Evolutionary conservation across 2,113 vertebrate genomes (phyloP).

Genomic region (Orientallactaga bullata): DNA sequence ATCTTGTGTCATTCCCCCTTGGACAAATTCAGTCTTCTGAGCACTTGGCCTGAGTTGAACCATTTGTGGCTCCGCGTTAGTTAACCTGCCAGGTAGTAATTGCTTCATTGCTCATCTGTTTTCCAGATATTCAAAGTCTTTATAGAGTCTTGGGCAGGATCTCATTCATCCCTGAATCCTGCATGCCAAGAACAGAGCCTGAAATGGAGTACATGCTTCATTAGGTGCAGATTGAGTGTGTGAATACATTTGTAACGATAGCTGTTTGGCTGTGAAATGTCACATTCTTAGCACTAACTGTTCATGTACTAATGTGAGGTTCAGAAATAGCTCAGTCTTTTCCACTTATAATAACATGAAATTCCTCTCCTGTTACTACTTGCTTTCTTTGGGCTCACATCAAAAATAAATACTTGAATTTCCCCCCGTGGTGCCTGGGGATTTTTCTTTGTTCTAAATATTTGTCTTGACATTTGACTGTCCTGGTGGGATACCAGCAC

Average conservation of each 20-base stretch:
- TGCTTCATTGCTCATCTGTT: neutral
- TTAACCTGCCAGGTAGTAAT: neutral
- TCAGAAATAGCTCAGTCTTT: slow-evolving; percentile 41
- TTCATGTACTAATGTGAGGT: neutral
- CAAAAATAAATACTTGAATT: neutral
- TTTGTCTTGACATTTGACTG: neutral
- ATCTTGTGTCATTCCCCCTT: neutral
- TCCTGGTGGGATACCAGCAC: neutral
- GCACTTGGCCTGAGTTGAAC: neutral
- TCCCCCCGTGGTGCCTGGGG: neutral
- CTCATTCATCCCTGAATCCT: neutral
- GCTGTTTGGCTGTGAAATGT: neutral
- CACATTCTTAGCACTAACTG: neutral
- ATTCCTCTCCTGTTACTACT: neutral
- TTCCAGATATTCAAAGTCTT: neutral
- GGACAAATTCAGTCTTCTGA: neutral
- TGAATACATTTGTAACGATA: neutral
- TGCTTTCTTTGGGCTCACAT: slow-evolving; percentile 30
- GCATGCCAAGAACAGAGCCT: neutral
- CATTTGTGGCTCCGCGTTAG: neutral
- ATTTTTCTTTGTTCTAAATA: neutral
- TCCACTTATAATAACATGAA: neutral
- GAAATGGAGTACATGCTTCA: neutral
- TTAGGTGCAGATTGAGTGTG: neutral
- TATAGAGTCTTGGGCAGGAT: neutral